A percentile compares a stretch with the other conserved stretches of the same genome.
These are phyloP conservation scores for Cyclopterus lumpus DNA, from an alignment of 2,797 vertebrate species.

Conservation along the genomic window DNA sequence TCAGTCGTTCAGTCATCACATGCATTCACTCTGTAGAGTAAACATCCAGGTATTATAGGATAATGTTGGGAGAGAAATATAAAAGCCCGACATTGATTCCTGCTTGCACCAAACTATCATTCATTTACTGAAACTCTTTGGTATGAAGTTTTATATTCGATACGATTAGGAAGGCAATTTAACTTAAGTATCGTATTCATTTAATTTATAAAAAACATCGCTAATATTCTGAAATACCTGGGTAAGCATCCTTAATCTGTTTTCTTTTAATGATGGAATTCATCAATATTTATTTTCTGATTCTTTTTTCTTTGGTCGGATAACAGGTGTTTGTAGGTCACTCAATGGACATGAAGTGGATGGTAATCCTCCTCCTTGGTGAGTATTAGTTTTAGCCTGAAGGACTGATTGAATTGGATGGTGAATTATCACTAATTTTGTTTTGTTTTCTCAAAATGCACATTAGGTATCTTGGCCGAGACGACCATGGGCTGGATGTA, in stretches of 20 bases:
- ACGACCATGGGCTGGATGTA: conserved; percentile 73
- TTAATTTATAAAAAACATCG: neutral
- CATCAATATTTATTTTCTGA: neutral
- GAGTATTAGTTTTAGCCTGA: conserved; percentile 34
- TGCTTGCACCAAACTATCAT: neutral
- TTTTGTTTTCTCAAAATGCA: neutral
- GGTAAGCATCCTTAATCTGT: conserved; percentile 9
- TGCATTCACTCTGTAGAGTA: conserved; percentile 45
- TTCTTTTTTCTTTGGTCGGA: conserved; percentile 7
- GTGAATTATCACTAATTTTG: neutral
- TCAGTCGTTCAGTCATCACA: conserved; percentile 32
- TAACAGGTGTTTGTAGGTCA: neutral
- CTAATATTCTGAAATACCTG: neutral
- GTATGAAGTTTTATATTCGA: neutral
- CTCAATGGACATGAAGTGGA: conserved; percentile 55
- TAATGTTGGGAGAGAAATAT: conserved; percentile 41
- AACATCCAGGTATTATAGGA: conserved; percentile 76
- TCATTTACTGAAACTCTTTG: neutral
- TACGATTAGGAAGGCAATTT: neutral
- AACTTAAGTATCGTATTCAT: neutral
- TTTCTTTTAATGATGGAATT: conserved; percentile 3
- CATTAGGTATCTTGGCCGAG: conserved; percentile 48
- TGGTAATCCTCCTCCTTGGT: conserved; percentile 63
- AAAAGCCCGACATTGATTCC: conserved; percentile 42
- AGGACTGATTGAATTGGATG: neutral